These are phyloP conservation scores for Myotis vivesi DNA, from an alignment of 2,797 vertebrate genomes.

Conservation along the genomic window DNA sequence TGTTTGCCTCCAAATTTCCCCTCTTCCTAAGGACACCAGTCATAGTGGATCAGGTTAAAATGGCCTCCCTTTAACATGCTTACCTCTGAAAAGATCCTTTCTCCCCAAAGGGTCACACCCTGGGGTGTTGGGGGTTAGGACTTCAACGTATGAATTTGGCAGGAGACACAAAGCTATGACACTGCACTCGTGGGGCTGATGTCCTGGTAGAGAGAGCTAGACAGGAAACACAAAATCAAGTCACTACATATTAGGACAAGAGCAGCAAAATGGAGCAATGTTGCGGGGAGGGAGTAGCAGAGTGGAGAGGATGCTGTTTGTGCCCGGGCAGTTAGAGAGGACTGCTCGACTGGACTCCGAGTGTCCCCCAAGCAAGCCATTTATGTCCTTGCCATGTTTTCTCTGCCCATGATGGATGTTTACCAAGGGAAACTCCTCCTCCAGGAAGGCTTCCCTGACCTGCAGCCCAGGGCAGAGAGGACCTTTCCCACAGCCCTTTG, in stretches of 20 bases:
- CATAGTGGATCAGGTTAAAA: background rate
- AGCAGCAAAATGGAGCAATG: background rate
- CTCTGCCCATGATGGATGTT: background rate
- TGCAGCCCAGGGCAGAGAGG: background rate
- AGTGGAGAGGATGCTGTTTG: background rate
- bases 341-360: background rate
- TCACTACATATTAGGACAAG: background rate
- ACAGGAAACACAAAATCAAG: background rate
- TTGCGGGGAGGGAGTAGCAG: rapidly evolving
- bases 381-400: background rate
- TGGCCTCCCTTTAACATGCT: background rate
- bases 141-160: background rate
- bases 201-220: background rate
- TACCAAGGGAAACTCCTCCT: background rate
- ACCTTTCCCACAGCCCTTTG: too few relatives aligned
- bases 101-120: background rate
- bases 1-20: background rate
- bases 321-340: background rate
- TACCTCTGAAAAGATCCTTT: background rate
- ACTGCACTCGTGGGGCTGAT: background rate
- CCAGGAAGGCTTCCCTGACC: background rate
- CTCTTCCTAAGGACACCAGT: background rate
- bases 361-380: background rate
- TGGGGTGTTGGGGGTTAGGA: background rate
- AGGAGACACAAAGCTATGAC: background rate